phyloP scores from a whole-genome alignment of 2,797 vertebrate species.

The Smutsia temminckii region DNA sequence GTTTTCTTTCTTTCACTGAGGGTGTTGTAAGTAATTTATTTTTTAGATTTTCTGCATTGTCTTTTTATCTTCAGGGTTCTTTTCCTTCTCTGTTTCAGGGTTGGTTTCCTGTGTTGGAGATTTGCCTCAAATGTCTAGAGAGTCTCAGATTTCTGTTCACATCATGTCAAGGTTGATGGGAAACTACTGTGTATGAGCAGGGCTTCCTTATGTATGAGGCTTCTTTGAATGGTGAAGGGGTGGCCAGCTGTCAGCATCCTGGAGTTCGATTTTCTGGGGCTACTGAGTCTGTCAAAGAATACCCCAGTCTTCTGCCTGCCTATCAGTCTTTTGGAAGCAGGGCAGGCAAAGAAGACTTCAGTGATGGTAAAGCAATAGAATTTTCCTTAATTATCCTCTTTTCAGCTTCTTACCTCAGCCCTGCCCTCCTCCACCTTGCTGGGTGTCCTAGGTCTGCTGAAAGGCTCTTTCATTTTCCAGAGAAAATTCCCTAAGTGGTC shows the following conservation, averaged over 20 bases:
- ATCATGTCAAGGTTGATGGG: neutral
- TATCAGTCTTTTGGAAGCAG: neutral
- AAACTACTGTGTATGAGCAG: neutral
- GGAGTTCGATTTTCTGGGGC: neutral
- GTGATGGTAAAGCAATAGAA: neutral
- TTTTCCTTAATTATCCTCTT: neutral
- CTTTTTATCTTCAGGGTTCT: neutral
- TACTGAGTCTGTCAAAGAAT: neutral
- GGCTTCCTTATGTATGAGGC: neutral
- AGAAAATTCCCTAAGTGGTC: neutral
- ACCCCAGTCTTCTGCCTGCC: neutral
- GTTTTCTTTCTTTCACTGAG: neutral
- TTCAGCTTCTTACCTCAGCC: neutral
- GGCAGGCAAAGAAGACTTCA: neutral
- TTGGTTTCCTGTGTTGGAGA: neutral
- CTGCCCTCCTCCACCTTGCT: neutral
- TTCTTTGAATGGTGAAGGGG: neutral
- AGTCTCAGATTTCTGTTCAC: neutral
- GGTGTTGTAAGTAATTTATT: neutral
- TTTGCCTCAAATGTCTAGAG: neutral
- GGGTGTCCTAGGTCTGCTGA: neutral
- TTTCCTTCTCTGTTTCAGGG: neutral
- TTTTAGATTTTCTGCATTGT: neutral
- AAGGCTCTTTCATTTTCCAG: neutral
- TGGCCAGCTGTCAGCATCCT: neutral